These are phyloP conservation scores for Pteruthius melanotis DNA, from an alignment of 2,113 vertebrate species.

Conservation along the genomic window DNA sequence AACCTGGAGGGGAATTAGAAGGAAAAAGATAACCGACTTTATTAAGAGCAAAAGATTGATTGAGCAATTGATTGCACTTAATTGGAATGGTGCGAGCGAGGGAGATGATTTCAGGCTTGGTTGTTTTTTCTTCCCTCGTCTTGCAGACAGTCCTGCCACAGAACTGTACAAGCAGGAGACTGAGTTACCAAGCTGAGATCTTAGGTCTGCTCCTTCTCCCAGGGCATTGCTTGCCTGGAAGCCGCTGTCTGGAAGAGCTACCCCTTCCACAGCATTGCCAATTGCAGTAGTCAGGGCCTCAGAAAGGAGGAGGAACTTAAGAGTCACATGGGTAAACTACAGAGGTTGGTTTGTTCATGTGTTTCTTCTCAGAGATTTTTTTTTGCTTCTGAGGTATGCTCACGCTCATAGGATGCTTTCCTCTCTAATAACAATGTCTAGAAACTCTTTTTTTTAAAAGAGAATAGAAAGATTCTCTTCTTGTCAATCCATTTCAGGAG, in stretches of 20 bases:
- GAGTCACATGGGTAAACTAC: slow-evolving; percentile 1
- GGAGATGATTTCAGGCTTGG: neutral
- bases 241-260: neutral
- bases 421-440: neutral
- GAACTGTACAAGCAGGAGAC: neutral
- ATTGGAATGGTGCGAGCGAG: slow-evolving; percentile 12
- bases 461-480: neutral
- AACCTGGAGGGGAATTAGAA: slow-evolving; percentile 51
- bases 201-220: neutral
- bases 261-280: neutral
- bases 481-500: neutral
- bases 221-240: neutral
- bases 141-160: neutral
- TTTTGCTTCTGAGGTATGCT: neutral
- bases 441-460: neutral
- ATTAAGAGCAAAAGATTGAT: slow-evolving; percentile 66
- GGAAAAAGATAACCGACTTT: slow-evolving; percentile 54
- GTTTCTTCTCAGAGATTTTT: neutral
- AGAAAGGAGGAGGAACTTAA: neutral
- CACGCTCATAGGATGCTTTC: neutral
- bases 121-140: neutral
- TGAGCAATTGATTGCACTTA: slow-evolving; percentile 60
- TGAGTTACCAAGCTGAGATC: neutral
- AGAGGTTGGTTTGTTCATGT: neutral
- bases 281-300: neutral